Percentiles rank a stretch among this genome's conserved stretches.
phyloP scores from a whole-genome alignment of 2,113 vertebrate genomes.

The Phyllostomus hastatus region DNA sequence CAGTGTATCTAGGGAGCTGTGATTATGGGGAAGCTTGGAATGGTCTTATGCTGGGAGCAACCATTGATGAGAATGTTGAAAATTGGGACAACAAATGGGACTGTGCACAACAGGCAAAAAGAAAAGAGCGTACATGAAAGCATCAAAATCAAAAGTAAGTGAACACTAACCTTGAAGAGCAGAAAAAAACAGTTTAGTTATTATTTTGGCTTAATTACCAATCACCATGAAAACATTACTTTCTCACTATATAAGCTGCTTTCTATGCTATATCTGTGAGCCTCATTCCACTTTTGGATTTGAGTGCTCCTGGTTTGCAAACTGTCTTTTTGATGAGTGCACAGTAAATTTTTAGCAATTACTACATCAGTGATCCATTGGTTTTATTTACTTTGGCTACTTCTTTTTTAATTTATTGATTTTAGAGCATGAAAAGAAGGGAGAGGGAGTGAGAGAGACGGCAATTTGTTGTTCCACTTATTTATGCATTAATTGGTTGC shows the following conservation, averaged over 20 bases:
- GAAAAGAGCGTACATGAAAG: not conserved
- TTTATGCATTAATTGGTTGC: no score
- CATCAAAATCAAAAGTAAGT: not conserved
- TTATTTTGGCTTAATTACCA: not conserved
- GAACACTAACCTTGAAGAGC: not conserved
- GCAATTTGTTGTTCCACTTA: no score
- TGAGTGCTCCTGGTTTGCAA: not conserved
- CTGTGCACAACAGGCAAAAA: not conserved
- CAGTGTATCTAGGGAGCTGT: not conserved
- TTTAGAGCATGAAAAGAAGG: no score
- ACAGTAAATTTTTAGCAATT: not conserved
- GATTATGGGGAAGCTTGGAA: not conserved
- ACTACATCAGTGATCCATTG: not conserved
- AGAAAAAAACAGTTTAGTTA: not conserved
- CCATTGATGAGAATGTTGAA: not conserved
- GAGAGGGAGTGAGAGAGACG: no score
- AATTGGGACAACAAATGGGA: not conserved
- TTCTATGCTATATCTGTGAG: not conserved
- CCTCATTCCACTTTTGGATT: not conserved
- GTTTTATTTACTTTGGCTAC: not conserved
- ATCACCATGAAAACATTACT: not conserved
- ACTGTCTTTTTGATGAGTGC: not conserved
- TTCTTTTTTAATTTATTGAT: not conserved
- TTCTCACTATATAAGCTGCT: not conserved
- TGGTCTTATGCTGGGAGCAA: not conserved